Evolutionary conservation across 2,888 invertebrate genomes (phyloP), one percentile per base, ranked within the genome.

Genomic region (Villa cingulata): DNA sequence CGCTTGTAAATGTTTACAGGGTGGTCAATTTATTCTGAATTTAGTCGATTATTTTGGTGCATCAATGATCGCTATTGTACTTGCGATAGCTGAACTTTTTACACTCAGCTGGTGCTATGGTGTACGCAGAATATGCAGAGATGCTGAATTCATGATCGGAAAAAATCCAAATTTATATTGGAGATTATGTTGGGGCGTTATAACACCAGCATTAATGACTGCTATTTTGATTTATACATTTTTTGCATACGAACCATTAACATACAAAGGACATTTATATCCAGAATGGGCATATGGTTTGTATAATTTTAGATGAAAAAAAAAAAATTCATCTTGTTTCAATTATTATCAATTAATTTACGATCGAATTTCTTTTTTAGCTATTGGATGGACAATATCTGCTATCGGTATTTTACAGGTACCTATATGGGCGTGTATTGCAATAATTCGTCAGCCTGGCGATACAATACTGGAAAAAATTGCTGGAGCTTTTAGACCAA

Each of bases 141-240:
- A 90, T 59, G 70, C 86, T 29, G 85, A 88, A 63, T 89, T 81
- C 62, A 89, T 89, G 89, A 66, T 85, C 56, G 77, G 79, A 18
- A 72, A 72, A 29, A 77, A 77, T 62, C 75, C 81, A 1, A 73
- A 80, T 2, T 57, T 77, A 34, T 89, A 86, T 62, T 89, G 88
- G 88, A 75, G 86, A 51, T 55, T 83, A 37, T 86, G 86, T 55
- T 90, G 89, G 89, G 76, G 77, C 1, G 41, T 85, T 10, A 63
- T 86, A 40, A 84, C 84, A 2, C 89, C 89, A 0, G 57, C 75
- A 1, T 71, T 84, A 50, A 79, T 88, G 74, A 68, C 78, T 4
- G 60, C 74, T 1, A 85, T 88, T 45, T 75, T 87, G 56, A 58
- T 83, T 10, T 87, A 86, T 61, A 83, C 83, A 6, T 66, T 85